These are phyloP conservation scores for Trichosurus vulpecula DNA, from an alignment of 2,797 vertebrate species.

Conservation along the genomic window DNA sequence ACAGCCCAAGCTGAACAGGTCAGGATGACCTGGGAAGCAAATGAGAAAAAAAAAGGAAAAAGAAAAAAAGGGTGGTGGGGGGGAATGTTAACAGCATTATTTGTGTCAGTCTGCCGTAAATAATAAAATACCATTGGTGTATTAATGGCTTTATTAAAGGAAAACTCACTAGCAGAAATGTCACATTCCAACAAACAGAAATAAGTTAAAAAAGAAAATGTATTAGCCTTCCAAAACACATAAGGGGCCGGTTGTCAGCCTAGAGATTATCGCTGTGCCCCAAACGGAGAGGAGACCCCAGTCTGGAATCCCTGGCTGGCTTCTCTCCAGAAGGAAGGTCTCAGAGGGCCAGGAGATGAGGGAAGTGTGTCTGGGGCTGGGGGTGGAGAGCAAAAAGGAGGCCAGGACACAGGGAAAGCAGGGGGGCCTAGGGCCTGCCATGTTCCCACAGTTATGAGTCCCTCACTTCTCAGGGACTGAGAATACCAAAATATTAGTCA, in stretches of 20 bases:
- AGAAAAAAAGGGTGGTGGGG: neutral
- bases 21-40: conserved; percentile 82
- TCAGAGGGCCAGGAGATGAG: conserved; percentile 19
- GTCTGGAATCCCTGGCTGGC: conserved; percentile 39
- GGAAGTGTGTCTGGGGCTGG: neutral
- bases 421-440: neutral
- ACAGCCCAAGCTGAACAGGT: conserved; percentile 84
- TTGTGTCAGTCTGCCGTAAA: conserved; percentile 79
- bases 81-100: conserved; percentile 72
- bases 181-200: conserved; percentile 69
- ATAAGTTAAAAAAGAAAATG: conserved; percentile 61
- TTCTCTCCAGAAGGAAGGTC: neutral
- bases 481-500: conserved; percentile 5
- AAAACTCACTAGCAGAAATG: conserved; percentile 69
- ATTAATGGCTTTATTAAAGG: conserved; percentile 72
- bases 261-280: conserved; percentile 53
- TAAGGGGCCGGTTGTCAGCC: conserved; percentile 38
- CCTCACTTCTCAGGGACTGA: neutral
- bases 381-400: neutral
- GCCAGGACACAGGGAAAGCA: neutral
- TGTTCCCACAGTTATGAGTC: conserved; percentile 16
- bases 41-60: conserved; percentile 29
- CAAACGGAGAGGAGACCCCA: neutral
- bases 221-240: conserved; percentile 48
- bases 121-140: conserved; percentile 69